Evolutionary conservation across 2,113 vertebrate genomes (phyloP), one percentile per base, ranked within the genome.

Genomic region (Chamaetylas fuelleborni): DNA sequence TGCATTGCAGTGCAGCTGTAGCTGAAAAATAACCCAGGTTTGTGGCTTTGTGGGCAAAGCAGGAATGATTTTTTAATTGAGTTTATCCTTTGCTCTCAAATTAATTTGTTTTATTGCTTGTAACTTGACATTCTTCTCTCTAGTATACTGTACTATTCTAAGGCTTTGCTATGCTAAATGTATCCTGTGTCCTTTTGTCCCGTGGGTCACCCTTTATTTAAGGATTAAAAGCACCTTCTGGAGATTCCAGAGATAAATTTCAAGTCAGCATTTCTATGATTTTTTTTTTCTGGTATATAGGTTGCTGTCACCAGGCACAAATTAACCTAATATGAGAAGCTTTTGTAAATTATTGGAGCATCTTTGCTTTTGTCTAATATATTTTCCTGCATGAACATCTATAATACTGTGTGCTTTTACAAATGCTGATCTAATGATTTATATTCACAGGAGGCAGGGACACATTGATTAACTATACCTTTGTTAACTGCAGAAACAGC

Each of bases 201-300:
- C 3, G 1, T 60, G 71, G 38, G 11, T 69, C 77, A 84, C 81
- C 23, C 61, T 61, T 74, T 79, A 28, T 33, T 79, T 87, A 67
- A 86, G 73, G 48, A 61, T 67, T 72, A 78, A 86, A 92, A 60
- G n/a, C 29, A 71, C 14, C 72, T 86, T 53, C 73, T 76, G 23
- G 31, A 83, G 71, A 48, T 23, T 28, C 29, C 3, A 5, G 20
- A 65, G 69, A 57, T 67, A 72, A 79, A 84, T 76, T 79, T 48
- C 50, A 89, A 92, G 70, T 81, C 92, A 92, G 69, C 65, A 54
- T 82, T 91, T 91, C 70, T 91, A 66, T 82, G 76, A 86, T 90
- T 70, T 77, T 88, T n/a, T 70, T 88, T 92, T 92, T 83, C 85
- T 81, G 51, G 24, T 91, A 5, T 48, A 71, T 36, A 65, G 29